These are phyloP conservation scores for Dasyprocta punctata DNA, from an alignment of 2,113 vertebrate species.

Conservation along the genomic window DNA sequence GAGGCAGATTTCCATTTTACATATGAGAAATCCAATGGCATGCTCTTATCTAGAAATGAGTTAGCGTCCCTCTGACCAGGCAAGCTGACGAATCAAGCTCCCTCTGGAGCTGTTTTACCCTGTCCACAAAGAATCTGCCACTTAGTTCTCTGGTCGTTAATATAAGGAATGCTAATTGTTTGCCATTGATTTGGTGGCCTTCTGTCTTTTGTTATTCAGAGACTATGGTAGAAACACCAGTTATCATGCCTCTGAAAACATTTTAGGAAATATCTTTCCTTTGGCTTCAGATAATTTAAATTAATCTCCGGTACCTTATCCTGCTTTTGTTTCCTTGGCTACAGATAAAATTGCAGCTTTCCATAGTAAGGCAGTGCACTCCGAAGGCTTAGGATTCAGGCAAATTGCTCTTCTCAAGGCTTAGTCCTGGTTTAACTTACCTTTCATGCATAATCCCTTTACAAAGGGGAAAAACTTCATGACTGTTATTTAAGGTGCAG, in stretches of 20 bases:
- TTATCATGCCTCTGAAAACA: background rate
- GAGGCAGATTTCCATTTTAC: background rate
- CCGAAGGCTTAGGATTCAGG: background rate
- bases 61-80: background rate
- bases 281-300: background rate
- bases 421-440: background rate
- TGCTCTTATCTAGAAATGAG: background rate
- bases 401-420: background rate
- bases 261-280: background rate
- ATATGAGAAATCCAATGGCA: background rate
- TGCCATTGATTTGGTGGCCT: background rate
- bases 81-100: background rate
- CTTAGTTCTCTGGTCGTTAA: background rate
- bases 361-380: accelerated
- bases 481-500: background rate
- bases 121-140: accelerated
- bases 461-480: background rate
- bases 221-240: background rate
- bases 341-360: background rate
- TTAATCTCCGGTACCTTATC: no score
- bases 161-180: no score
- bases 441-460: background rate
- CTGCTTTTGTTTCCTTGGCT: background rate
- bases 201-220: background rate
- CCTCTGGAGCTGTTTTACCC: background rate